Percentiles rank a stretch among this genome's conserved stretches.
phyloP scores from a whole-genome alignment of 2,888 invertebrate species.

The Lamellibrachia columna region DNA sequence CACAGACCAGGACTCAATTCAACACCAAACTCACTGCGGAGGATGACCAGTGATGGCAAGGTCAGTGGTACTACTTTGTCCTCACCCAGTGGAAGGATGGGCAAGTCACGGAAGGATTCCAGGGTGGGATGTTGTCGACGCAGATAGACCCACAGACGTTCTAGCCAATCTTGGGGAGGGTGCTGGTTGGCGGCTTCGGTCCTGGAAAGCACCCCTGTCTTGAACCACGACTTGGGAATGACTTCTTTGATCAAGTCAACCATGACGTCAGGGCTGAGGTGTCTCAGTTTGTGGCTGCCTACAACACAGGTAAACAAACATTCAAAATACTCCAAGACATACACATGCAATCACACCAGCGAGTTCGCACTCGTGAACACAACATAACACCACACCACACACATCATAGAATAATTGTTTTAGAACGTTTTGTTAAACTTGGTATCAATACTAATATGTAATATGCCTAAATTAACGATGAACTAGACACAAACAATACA shows the following conservation, averaged over 20 bases:
- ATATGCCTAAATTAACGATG: too few species aligned
- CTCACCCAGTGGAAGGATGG: conserved; percentile 38
- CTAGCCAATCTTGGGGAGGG: conserved; percentile 41
- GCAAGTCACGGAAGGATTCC: conserved; percentile 37
- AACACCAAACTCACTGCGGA: conserved; percentile 32
- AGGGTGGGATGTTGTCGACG: conserved; percentile 33
- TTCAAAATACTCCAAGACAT: too few species aligned
- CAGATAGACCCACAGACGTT: conserved; percentile 43
- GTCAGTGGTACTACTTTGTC: conserved; percentile 32
- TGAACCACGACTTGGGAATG: not conserved
- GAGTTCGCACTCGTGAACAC: not conserved
- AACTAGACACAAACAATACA: too few species aligned
- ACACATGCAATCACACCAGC: not conserved
- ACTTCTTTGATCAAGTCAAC: conserved; percentile 34
- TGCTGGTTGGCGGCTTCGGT: conserved; percentile 24
- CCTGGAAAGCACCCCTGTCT: not conserved
- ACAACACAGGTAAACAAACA: conserved; percentile 17
- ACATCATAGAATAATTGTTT: too few species aligned
- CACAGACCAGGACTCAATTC: too few species aligned
- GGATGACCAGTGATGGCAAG: conserved; percentile 25
- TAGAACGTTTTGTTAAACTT: too few species aligned
- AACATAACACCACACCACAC: not conserved
- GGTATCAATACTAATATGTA: too few species aligned
- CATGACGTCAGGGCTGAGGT: conserved; percentile 31
- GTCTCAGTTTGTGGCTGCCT: conserved; percentile 43